These are phyloP conservation scores for Dipodomys spectabilis DNA, from an alignment of 2,113 vertebrate genomes.

Conservation along the genomic window DNA sequence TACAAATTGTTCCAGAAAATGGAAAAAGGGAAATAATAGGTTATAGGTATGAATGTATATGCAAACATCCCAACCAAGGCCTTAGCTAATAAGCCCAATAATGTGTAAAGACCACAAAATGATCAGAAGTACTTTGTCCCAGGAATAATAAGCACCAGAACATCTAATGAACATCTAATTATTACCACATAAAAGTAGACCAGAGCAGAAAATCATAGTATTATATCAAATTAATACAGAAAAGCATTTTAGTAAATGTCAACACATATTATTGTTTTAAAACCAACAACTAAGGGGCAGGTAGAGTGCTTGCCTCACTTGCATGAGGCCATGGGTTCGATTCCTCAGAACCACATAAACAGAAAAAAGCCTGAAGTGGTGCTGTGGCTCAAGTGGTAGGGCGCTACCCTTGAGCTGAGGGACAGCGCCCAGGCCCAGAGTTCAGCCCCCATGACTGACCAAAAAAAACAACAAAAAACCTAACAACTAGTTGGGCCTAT, in stretches of 20 bases:
- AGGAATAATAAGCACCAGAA: neutral
- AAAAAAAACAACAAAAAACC: too few relatives aligned
- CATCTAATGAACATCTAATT: neutral
- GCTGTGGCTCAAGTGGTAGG: too few relatives aligned
- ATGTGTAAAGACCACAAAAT: neutral
- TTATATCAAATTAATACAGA: neutral
- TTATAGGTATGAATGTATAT: neutral
- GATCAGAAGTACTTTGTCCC: neutral
- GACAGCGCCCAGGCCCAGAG: too few relatives aligned
- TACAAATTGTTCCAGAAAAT: neutral
- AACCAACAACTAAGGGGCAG: neutral
- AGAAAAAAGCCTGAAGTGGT: too few relatives aligned
- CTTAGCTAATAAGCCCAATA: neutral
- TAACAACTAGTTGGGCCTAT: too few relatives aligned
- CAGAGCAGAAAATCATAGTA: neutral
- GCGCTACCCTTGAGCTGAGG: too few relatives aligned
- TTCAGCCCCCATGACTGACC: too few relatives aligned
- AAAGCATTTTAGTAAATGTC: neutral
- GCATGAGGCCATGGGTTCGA: too few relatives aligned
- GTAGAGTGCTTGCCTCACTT: too few relatives aligned
- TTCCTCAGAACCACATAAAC: too few relatives aligned
- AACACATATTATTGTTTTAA: neutral
- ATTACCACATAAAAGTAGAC: neutral
- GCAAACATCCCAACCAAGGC: neutral
- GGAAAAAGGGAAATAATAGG: neutral